Evolutionary conservation across 2,797 vertebrate genomes (phyloP).

Genomic region (Pantherophis vulpinus): DNA sequence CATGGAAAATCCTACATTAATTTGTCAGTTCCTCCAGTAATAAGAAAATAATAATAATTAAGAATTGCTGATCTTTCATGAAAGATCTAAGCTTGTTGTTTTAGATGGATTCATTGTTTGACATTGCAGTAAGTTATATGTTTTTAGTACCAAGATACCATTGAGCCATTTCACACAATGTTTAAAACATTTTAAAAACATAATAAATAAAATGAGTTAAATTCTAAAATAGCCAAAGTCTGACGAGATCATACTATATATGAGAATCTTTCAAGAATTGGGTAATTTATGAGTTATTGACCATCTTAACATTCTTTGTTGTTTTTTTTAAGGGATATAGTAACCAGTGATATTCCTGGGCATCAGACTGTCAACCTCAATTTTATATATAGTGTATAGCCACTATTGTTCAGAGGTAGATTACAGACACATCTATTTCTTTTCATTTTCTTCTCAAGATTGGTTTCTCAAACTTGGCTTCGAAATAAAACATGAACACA

Average conservation of each 20-base stretch:
- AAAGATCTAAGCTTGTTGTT: not conserved
- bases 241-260: not conserved
- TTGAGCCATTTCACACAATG: not conserved
- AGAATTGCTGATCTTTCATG: not conserved
- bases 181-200: not conserved
- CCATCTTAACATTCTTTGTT: not conserved
- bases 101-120: not conserved
- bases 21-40: not conserved
- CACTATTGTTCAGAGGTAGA: not conserved
- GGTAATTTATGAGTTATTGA: not conserved
- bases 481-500: not conserved
- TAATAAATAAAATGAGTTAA: not conserved
- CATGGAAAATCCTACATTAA: not conserved
- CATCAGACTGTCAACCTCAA: not conserved
- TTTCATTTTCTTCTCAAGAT: not conserved
- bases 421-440: not conserved
- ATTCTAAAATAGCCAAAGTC: not conserved
- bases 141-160: not conserved
- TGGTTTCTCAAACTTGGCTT: not conserved
- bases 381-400: not conserved
- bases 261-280: not conserved
- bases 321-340: not conserved
- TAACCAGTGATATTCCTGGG: not conserved
- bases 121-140: not conserved
- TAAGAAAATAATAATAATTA: not conserved